Evolutionary conservation across 2,888 invertebrate genomes (phyloP).

Genomic region (Bimastos eiseni): DNA sequence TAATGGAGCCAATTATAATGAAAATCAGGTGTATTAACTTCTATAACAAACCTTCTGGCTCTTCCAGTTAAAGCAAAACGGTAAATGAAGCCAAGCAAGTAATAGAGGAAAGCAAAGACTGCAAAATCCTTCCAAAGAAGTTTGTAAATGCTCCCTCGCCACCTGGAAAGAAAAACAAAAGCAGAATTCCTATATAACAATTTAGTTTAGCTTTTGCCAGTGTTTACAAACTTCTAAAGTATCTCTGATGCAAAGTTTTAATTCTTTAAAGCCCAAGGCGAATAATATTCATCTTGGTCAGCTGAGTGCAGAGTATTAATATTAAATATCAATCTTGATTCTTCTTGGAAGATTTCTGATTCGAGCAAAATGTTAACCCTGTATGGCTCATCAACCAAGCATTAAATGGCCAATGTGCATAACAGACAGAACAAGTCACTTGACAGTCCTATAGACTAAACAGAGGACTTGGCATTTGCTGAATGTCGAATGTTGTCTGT

Average conservation of each 20-base stretch:
- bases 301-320: background rate
- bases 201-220: too few species aligned
- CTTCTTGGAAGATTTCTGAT: background rate
- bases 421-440: background rate
- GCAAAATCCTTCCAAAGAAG: conserved; percentile 86
- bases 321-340: background rate
- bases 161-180: conserved; percentile 68
- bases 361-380: background rate
- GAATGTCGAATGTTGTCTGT: background rate
- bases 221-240: too few species aligned
- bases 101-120: conserved; percentile 78
- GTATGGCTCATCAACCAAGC: background rate
- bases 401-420: background rate
- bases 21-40: background rate
- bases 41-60: conserved; percentile 72
- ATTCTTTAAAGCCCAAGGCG: background rate
- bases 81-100: conserved; percentile 77
- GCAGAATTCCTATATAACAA: background rate
- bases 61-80: conserved; percentile 71
- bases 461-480: background rate
- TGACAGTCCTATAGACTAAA: background rate
- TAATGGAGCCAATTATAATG: background rate
- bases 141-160: conserved; percentile 93
- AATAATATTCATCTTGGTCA: background rate
- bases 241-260: background rate